Conservation (phyloP, 2,888 invertebrate genomes). For the Tiliacea aurago region DNA sequence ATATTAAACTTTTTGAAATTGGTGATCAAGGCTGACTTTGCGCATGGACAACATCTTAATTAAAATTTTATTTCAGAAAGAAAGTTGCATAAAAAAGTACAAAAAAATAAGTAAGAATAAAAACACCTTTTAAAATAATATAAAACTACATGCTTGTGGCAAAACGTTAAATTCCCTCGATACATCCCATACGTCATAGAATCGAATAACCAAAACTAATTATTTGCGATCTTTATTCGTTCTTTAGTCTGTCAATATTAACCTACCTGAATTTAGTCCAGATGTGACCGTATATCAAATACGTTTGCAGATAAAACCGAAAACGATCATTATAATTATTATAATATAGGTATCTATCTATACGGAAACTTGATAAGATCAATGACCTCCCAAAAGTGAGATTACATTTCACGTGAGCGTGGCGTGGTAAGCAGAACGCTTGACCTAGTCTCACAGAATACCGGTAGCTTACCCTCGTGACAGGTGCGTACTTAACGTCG, state of each 20-base stretch:
- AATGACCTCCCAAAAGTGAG: background rate
- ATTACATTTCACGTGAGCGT: conserved; percentile 18
- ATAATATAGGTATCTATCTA: background rate
- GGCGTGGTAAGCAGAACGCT: conserved; percentile 38
- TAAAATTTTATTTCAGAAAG: background rate
- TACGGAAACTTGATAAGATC: background rate
- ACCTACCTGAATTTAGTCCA: background rate
- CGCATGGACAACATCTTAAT: background rate
- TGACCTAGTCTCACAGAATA: conserved; percentile 38
- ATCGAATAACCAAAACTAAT: background rate
- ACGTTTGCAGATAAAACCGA: background rate
- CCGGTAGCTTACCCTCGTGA: conserved; percentile 38
- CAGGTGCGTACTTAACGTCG: conserved; percentile 53
- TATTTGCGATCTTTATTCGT: background rate
- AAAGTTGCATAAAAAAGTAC: too few relatives aligned
- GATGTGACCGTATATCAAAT: background rate
- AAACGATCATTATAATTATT: background rate
- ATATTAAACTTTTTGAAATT: background rate
- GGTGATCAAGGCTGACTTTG: background rate
- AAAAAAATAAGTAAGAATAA: background rate
- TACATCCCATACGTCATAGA: background rate
- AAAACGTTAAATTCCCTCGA: background rate
- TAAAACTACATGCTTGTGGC: background rate
- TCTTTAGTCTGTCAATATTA: background rate
- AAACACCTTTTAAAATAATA: background rate